A percentile compares a stretch with the other conserved stretches of the same genome.
Conservation (phyloP, 1,140 invertebrate genomes). For the Acyrthosiphon pisum region DNA sequence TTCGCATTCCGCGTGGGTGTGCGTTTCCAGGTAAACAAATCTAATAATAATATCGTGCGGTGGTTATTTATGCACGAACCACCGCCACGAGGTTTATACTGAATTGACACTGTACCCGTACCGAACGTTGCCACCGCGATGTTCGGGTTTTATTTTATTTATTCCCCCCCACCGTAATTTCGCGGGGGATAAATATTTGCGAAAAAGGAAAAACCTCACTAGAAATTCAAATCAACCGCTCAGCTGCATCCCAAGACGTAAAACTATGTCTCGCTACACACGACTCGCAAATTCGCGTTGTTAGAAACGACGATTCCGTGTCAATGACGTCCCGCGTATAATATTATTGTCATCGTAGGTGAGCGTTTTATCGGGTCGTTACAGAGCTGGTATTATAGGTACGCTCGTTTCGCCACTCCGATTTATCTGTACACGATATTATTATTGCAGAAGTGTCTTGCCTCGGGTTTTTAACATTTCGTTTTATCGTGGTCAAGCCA, state of each 20-base stretch:
- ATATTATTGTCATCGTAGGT: background rate
- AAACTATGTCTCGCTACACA: background rate
- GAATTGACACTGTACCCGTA: background rate
- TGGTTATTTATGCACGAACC: background rate
- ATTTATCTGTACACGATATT: background rate
- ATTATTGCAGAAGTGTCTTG: background rate
- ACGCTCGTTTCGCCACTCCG: background rate
- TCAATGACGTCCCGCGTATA: background rate
- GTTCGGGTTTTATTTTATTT: background rate
- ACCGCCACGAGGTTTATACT: background rate
- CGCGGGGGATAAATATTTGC: background rate
- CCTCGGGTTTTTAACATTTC: background rate
- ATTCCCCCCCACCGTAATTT: too few relatives aligned
- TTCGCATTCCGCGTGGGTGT: background rate
- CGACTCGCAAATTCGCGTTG: background rate
- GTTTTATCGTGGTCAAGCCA: background rate
- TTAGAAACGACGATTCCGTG: background rate
- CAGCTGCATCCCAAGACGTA: background rate
- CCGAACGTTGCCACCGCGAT: background rate
- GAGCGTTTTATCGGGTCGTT: background rate
- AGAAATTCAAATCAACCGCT: background rate
- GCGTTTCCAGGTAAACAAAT: slow-evolving; percentile 5
- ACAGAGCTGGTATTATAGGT: background rate
- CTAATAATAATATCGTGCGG: slow-evolving; percentile 17
- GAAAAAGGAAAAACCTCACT: background rate